These are phyloP conservation scores for Formicarius rufipectus DNA, from an alignment of 2,113 vertebrate genomes.

Conservation along the genomic window DNA sequence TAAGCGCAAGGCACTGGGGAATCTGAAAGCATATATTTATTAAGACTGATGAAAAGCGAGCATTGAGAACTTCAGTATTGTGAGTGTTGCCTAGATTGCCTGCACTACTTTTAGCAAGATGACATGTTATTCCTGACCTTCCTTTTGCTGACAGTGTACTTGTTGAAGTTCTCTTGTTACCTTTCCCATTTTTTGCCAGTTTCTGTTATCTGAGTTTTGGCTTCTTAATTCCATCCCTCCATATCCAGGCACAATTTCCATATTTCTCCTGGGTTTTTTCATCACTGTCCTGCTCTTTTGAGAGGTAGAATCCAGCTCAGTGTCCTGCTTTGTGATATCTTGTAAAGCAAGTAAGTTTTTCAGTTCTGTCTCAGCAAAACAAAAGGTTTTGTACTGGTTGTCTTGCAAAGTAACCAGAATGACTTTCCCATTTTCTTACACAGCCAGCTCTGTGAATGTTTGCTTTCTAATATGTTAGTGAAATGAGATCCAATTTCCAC, in stretches of 20 bases:
- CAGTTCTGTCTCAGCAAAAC: neutral
- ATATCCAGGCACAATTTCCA: neutral
- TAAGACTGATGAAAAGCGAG: neutral
- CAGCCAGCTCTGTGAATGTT: neutral
- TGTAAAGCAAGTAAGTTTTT: neutral
- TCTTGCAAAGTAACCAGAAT: neutral
- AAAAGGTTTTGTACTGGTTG: neutral
- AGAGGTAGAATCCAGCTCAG: neutral
- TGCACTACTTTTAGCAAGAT: neutral
- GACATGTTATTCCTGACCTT: neutral
- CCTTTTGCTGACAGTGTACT: neutral
- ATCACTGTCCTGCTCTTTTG: neutral
- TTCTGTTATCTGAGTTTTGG: neutral
- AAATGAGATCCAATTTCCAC: neutral
- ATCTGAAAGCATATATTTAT: neutral
- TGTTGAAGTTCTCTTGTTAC: neutral
- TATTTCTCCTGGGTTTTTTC: neutral
- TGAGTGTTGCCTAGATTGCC: neutral
- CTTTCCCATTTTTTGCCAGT: neutral
- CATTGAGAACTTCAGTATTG: neutral
- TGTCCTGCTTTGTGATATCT: neutral
- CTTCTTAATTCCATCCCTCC: neutral
- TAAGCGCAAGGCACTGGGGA: neutral
- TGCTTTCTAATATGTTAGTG: neutral
- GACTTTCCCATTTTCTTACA: neutral